phyloP scores from a whole-genome alignment of 2,888 invertebrate species.

The Leuctra nigra region DNA sequence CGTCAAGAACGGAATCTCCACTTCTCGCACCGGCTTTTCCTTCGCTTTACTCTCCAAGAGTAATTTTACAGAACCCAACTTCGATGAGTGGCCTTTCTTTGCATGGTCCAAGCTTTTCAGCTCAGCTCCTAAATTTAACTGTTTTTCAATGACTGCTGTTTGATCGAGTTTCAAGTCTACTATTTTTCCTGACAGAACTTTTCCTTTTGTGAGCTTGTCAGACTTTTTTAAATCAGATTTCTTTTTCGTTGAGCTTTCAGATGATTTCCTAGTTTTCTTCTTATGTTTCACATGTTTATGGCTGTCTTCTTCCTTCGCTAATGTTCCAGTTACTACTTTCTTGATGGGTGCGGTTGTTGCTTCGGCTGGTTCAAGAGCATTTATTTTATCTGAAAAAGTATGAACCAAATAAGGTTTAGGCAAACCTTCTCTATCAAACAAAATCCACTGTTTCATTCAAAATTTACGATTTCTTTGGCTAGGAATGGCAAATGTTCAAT shows the following conservation, averaged over 20 bases:
- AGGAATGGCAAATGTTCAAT: too few species aligned
- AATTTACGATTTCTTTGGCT: too few species aligned
- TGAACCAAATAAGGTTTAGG: too few species aligned
- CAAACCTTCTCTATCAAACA: too few species aligned
- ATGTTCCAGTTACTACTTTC: slow-evolving; percentile 34
- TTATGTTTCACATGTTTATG: slow-evolving; percentile 36
- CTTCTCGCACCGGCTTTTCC: background rate
- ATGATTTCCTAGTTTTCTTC: slow-evolving; percentile 36
- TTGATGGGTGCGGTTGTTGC: background rate
- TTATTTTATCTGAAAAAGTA: slow-evolving; percentile 29
- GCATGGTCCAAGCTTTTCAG: background rate
- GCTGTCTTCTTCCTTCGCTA: slow-evolving; percentile 36
- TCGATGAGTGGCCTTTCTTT: background rate
- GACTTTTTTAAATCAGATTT: background rate
- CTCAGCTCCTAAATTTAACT: background rate
- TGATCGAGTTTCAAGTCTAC: background rate
- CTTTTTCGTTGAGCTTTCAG: background rate
- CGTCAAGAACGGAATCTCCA: background rate
- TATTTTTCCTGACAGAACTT: background rate
- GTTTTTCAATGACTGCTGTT: too few species aligned
- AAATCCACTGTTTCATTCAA: too few species aligned
- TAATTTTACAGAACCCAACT: too few species aligned
- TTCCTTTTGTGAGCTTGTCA: background rate
- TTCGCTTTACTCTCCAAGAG: too few species aligned
- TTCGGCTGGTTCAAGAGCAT: slow-evolving; percentile 35